Percentiles rank a stretch among this genome's conserved stretches.
Conservation (phyloP, 2,113 vertebrate genomes). For the Montifringilla adamsi region DNA sequence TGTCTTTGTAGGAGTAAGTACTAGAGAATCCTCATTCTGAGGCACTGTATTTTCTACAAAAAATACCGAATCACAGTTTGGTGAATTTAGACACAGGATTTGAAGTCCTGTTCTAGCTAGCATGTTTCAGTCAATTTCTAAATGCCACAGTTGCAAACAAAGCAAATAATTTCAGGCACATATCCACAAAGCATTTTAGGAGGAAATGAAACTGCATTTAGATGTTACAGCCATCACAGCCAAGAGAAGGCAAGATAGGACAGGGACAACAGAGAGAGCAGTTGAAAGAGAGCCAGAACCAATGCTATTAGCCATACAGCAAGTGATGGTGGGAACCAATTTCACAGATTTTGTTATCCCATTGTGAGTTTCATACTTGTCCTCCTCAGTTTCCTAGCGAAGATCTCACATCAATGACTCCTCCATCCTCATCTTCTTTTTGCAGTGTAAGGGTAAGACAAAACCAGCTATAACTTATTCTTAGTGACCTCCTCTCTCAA, state of each 20-base stretch:
- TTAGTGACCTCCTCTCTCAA: background rate
- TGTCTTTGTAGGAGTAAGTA: constrained; percentile 25
- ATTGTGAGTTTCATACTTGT: background rate
- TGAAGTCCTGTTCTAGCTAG: background rate
- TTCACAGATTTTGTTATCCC: constrained; percentile 11
- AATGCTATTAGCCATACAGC: background rate
- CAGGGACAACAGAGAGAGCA: background rate
- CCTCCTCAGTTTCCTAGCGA: background rate
- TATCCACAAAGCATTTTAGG: background rate
- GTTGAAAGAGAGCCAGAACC: constrained; percentile 13
- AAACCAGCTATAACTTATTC: background rate
- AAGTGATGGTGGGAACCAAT: background rate
- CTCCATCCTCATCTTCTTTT: background rate
- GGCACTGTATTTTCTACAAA: background rate
- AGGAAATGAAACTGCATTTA: background rate
- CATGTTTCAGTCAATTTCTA: background rate
- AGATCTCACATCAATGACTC: background rate
- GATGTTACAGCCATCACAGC: background rate
- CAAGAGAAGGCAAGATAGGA: background rate
- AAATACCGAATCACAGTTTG: background rate
- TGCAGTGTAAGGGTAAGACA: constrained; percentile 1
- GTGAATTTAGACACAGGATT: background rate
- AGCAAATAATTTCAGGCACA: background rate
- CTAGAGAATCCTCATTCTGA: background rate
- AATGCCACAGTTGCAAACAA: background rate